These are phyloP conservation scores for Oryzias javanicus DNA, from an alignment of 2,113 vertebrate species.

Conservation along the genomic window DNA sequence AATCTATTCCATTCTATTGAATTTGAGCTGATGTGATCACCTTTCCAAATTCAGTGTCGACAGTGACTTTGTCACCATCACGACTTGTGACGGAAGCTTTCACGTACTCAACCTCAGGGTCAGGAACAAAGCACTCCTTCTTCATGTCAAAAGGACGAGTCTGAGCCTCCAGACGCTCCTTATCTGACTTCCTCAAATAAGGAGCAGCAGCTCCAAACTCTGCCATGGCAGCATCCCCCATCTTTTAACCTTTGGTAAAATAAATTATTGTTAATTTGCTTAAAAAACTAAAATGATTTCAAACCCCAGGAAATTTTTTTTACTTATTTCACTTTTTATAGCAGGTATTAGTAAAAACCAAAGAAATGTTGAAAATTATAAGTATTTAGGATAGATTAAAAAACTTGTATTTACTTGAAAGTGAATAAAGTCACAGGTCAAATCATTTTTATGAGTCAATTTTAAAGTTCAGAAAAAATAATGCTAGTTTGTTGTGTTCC, in stretches of 20 bases:
- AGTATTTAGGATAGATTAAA: no score
- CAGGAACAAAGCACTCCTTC: conserved; percentile 79
- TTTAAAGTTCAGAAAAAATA: not conserved
- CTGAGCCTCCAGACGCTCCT: conserved; percentile 73
- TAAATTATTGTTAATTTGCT: no score
- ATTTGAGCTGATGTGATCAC: conserved; percentile 41
- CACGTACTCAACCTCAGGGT: conserved; percentile 76
- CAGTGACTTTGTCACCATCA: conserved; percentile 81
- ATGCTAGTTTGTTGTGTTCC: not conserved
- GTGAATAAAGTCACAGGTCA: no score
- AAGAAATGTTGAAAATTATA: no score
- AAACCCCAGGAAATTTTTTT: no score
- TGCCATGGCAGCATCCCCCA: conserved; percentile 76
- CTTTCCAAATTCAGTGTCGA: conserved; percentile 77
- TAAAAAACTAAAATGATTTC: no score
- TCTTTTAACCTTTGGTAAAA: conserved; percentile 48
- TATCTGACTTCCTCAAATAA: conserved; percentile 82
- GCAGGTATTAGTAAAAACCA: no score
- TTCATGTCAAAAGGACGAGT: conserved; percentile 75
- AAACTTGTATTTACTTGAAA: no score
- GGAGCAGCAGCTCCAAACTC: conserved; percentile 80
- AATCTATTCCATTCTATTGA: no score
- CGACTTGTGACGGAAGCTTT: conserved; percentile 75
- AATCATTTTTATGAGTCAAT: not conserved
- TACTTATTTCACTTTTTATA: no score